phyloP scores from a whole-genome alignment of 2,797 vertebrate genomes.

The Karalla daura region DNA sequence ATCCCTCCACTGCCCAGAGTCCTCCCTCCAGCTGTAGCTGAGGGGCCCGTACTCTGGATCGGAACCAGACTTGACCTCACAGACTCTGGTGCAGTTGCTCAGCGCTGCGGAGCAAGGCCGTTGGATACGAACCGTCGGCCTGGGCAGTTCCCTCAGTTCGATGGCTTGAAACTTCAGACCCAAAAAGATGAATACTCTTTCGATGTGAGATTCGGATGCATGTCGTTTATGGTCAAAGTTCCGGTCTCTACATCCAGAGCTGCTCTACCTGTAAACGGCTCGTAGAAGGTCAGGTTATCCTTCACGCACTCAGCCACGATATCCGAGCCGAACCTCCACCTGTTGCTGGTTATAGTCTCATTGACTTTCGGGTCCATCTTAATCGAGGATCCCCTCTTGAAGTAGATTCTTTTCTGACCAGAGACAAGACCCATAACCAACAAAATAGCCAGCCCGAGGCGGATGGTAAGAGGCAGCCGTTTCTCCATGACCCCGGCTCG shows the following conservation, averaged over 20 bases:
- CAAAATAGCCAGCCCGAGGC: too few relatives aligned
- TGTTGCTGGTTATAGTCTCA: rapidly evolving
- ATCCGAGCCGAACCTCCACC: rapidly evolving
- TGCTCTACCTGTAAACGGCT: rapidly evolving
- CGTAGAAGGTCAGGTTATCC: rapidly evolving
- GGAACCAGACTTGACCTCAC: too few relatives aligned
- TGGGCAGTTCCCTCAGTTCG: rapidly evolving
- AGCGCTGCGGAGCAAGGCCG: rapidly evolving
- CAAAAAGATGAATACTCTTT: rapidly evolving
- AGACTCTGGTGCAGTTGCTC: rapidly evolving
- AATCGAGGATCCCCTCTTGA: too few relatives aligned
- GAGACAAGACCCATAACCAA: too few relatives aligned
- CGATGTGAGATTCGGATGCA: rapidly evolving
- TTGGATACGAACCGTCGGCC: rapidly evolving
- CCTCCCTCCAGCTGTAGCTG: slow-evolving; percentile 3
- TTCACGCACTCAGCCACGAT: not conserved
- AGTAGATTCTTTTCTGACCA: too few relatives aligned
- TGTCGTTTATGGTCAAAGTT: not conserved
- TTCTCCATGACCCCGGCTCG: too few relatives aligned
- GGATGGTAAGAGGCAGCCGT: too few relatives aligned
- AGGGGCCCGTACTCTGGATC: too few relatives aligned
- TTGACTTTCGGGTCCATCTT: rapidly evolving
- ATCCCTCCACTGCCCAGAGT: rapidly evolving
- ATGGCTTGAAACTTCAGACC: rapidly evolving
- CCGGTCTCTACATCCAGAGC: rapidly evolving